phyloP scores from a whole-genome alignment of 2,888 invertebrate species.

The Tetragonisca angustula region DNA sequence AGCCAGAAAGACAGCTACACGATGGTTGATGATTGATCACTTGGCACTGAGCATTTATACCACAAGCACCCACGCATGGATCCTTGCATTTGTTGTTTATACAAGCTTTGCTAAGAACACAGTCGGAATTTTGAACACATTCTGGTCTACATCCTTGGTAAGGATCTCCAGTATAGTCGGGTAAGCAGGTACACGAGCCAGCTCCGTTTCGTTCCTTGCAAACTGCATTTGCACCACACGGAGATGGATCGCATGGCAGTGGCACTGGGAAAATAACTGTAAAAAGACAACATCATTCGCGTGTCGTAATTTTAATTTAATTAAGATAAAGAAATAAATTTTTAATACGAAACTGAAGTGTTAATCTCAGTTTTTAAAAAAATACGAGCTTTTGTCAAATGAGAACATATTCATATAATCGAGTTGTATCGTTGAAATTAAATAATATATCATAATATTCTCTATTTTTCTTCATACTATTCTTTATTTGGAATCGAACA shows the following conservation, averaged over 20 bases:
- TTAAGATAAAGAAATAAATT: not conserved
- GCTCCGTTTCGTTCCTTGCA: conserved; percentile 93
- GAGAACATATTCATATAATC: too few relatives aligned
- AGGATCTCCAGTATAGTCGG: conserved; percentile 94
- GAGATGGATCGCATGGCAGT: conserved; percentile 91
- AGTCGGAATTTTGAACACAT: conserved; percentile 95
- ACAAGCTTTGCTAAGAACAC: conserved; percentile 91
- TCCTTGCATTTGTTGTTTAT: conserved; percentile 93
- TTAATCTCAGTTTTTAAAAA: too few relatives aligned
- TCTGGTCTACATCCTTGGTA: conserved; percentile 94
- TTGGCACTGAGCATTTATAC: conserved; percentile 92
- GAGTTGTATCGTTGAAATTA: not conserved
- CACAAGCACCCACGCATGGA: conserved; percentile 93
- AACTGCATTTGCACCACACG: conserved; percentile 94
- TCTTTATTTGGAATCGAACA: not conserved
- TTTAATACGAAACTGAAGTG: not conserved
- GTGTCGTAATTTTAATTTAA: not conserved
- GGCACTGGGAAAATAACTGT: conserved; percentile 75
- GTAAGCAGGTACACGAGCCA: conserved; percentile 92
- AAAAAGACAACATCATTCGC: not conserved
- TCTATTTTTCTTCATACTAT: not conserved
- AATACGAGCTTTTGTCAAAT: too few relatives aligned
- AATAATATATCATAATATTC: not conserved
- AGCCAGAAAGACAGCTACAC: conserved; percentile 90
- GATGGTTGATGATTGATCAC: conserved; percentile 93